These are phyloP conservation scores for Helicoverpa assulta DNA, from an alignment of 2,888 invertebrate species.

Conservation along the genomic window DNA sequence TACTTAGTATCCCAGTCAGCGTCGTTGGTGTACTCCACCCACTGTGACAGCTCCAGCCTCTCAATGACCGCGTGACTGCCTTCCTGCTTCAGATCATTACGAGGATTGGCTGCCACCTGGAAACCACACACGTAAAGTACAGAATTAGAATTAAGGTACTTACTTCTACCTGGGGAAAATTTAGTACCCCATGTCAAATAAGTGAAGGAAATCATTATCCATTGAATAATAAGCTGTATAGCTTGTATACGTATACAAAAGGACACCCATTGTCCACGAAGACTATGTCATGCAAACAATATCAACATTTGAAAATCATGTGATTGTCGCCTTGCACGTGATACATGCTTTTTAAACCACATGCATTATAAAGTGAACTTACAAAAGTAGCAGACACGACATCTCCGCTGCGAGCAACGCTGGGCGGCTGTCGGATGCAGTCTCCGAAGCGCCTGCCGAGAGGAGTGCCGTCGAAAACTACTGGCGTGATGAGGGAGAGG, in stretches of 20 bases:
- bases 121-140: neutral
- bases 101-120: conserved; percentile 93
- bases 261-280: too few species aligned
- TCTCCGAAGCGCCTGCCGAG: conserved; percentile 93
- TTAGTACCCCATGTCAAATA: too few species aligned
- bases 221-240: too few species aligned
- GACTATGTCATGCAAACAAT: too few species aligned
- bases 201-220: too few species aligned
- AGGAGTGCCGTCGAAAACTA: conserved; percentile 93
- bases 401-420: conserved; percentile 90
- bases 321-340: too few species aligned
- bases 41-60: conserved; percentile 86
- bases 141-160: too few species aligned
- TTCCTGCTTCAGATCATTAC: conserved; percentile 93
- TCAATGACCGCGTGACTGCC: conserved; percentile 92
- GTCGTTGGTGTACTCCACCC: conserved; percentile 93
- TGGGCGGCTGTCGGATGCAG: conserved; percentile 92
- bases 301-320: too few species aligned
- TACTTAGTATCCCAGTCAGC: conserved; percentile 95
- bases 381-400: conserved; percentile 94
- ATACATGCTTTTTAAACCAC: neutral
- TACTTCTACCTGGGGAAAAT: too few species aligned
- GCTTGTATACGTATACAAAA: too few species aligned
- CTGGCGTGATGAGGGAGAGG: conserved; percentile 93
- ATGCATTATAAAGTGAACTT: conserved; percentile 71